Percentiles rank a stretch among this genome's conserved stretches.
phyloP scores from a whole-genome alignment of 1,140 invertebrate genomes.

The Propsilocerus akamusi region DNA sequence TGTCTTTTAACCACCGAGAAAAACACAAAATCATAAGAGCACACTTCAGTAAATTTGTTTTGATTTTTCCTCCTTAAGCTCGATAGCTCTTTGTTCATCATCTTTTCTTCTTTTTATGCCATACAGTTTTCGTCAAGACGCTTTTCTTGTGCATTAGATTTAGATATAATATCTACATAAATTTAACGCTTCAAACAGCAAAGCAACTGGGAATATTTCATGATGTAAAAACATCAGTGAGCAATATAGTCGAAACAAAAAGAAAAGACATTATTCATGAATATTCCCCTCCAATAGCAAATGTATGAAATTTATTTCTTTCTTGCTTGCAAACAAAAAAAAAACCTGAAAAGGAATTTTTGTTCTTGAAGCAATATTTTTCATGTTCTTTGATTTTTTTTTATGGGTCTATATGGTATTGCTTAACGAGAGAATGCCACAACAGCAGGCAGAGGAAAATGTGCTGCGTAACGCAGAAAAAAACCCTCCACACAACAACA shows the following conservation, averaged over 20 bases:
- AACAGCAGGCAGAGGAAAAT: not conserved
- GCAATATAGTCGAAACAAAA: no score
- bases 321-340: not conserved
- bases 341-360: not conserved
- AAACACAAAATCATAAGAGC: no score
- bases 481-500: not conserved
- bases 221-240: no score
- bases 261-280: not conserved
- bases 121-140: not conserved
- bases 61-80: no score
- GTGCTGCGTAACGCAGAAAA: slow-evolving; percentile 3
- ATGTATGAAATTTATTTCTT: slow-evolving; percentile 3
- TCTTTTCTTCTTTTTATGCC: not conserved
- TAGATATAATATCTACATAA: not conserved
- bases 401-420: slow-evolving; percentile 3
- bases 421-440: not conserved
- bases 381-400: slow-evolving; percentile 1
- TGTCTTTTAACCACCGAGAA: no score
- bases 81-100: no score
- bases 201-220: no score
- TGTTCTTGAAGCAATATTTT: not conserved
- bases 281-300: not conserved
- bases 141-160: not conserved
- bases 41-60: no score
- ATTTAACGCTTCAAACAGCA: no score